Evolutionary conservation across 1,140 invertebrate species (phyloP), one percentile per base, ranked within the genome.

Genomic region (Drosophila pseudoananassae): DNA sequence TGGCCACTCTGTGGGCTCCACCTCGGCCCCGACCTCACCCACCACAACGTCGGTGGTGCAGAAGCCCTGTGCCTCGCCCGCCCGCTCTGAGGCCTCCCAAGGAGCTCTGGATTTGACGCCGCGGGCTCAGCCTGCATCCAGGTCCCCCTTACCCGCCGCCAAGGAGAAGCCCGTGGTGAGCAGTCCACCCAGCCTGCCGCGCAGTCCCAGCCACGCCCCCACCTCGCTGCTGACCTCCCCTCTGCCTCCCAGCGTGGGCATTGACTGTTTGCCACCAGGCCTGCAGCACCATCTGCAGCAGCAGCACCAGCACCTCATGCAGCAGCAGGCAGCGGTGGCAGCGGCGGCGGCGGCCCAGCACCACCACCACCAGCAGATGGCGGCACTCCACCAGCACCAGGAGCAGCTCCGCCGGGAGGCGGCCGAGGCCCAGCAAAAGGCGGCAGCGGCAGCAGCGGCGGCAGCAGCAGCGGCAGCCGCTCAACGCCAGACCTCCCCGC

Each of bases 31-130:
- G 29, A 72, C 70, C 10, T 91, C 84, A 27, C 91, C 91, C 33
- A 79, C 68, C 70, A 72, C 23, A 10, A 7, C 12, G 4, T 9
- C 15, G 3, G 40, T 9, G 4, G 63, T 3, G 3, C 59, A 64
- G 23, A 85, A 88, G 33, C 72, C 70, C 6, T 78, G 77, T 43
- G 65, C 66, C 12, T 91, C 90, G 5, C 93, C 93, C 0, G 91
- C 92, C 4, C 71, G 85, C 0, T 88, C 90, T 10, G 93, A 94
- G 50, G 93, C 92, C 0, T 93, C 93, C 0, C 92, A 94, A 69
- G 93, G 94, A n/a, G 94, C 94, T 2, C 76, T 94, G 12, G 94
- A 94, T 74, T 76, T 94, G 29, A 94, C 94, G 6, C 94, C 94
- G 3, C 92, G 93, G 20, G 92, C 92, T 40, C 50, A 7, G 55